phyloP scores from a whole-genome alignment of 2,113 vertebrate species.

The Collichthys lucidus region DNA sequence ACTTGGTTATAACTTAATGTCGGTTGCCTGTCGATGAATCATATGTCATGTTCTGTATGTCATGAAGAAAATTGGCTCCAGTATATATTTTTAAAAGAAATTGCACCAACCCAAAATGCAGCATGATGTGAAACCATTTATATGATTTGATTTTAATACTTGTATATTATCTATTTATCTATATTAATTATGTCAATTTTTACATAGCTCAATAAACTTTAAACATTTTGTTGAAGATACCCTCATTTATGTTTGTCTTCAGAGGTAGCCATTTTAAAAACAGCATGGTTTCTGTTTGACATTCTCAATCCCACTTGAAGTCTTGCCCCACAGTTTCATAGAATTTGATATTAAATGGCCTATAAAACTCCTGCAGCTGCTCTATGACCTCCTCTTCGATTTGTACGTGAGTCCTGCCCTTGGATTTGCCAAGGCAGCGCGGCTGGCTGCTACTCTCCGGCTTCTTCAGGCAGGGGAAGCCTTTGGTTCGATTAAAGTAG shows the following conservation, averaged over 20 bases:
- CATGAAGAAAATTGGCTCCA: slow-evolving; percentile 4
- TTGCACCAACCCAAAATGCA: slow-evolving; percentile 20
- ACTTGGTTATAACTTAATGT: slow-evolving; percentile 34
- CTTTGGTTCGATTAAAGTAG: slow-evolving; percentile 98
- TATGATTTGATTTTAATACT: slow-evolving; percentile 16
- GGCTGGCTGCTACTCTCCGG: slow-evolving; percentile 89
- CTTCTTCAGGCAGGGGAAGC: slow-evolving; percentile 96
- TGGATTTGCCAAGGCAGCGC: slow-evolving; percentile 96
- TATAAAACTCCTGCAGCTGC: slow-evolving; percentile 95
- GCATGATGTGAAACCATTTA: slow-evolving; percentile 26
- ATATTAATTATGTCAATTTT: background rate
- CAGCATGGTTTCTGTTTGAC: slow-evolving; percentile 10
- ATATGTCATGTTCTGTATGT: slow-evolving; percentile 3
- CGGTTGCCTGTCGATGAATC: slow-evolving; percentile 16
- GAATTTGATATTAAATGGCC: slow-evolving; percentile 95
- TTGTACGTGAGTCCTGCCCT: slow-evolving; percentile 97
- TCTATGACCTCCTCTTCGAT: slow-evolving; percentile 95
- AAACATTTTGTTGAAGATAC: slow-evolving; percentile 33
- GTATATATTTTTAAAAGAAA: slow-evolving; percentile 42
- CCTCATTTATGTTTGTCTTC: slow-evolving; percentile 30
- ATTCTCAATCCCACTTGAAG: slow-evolving; percentile 93
- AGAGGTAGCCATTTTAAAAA: slow-evolving; percentile 55
- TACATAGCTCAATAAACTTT: slow-evolving; percentile 35
- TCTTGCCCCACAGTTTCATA: slow-evolving; percentile 96
- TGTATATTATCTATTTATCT: slow-evolving; percentile 27